Evolutionary conservation across 2,797 vertebrate species (phyloP), one percentile per base, ranked within the genome.

Genomic region (Cheirogaleus major): DNA sequence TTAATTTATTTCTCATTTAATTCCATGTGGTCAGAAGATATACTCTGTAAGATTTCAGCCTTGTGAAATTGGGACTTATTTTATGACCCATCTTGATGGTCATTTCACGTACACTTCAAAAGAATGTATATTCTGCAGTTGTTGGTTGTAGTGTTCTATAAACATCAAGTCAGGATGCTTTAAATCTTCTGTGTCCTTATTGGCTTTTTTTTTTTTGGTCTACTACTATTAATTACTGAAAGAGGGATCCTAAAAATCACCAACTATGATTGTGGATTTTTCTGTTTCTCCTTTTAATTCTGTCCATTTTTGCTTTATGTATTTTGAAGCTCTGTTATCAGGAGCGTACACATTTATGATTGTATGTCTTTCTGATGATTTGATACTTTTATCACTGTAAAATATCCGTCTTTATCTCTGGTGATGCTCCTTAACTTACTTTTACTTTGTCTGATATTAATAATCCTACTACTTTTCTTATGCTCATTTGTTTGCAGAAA

Each of bases 281-380:
- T 82, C 65, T 67, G 0, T 67, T 59, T 93, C 27, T 90, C 27
- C 30, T 38, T 75, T 83, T 59, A 89, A 65, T 55, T 69, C 50
- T 91, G 65, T 65, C 14, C 6, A 14, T n/a, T 57, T 75, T 84
- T 85, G 61, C 67, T 79, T 84, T 13, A n/a, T 61, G 4, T 65
- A 20, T 85, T 65, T 67, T 85, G 41, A 90, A 85, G 20, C 32
- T 84, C 32, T 79, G 30, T 89, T 90, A 32, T 73, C 52, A 85
- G 63, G 48, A 41, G 20, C 9, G 18, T 90, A 15, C 7, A 50
- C 35, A 20, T 67, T 50, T 73, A 59, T 85, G 91, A 79, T 55
- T 59, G 32, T 75, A 12, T 80, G 45, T 95, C 65, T 90, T 94
- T n/a, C n/a, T 70, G 27, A n/a, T 75, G 57, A 95, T 50, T 59